Conservation (phyloP, 2,113 vertebrate species). For the Lophura nycthemera region DNA sequence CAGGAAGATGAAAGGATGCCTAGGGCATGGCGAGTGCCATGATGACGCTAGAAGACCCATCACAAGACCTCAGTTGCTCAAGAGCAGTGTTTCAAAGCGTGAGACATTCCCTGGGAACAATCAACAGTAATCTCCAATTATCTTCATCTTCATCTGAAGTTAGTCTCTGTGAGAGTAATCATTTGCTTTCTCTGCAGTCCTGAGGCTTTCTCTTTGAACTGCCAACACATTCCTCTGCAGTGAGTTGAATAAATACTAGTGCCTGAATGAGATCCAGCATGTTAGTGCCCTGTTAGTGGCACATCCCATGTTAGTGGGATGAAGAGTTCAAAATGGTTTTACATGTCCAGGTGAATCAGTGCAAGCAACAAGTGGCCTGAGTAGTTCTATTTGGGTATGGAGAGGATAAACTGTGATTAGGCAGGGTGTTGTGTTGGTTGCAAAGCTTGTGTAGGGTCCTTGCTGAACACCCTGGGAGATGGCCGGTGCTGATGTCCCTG, state of each 20-base stretch:
- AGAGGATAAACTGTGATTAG: neutral
- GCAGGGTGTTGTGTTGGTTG: neutral
- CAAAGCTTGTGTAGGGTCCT: neutral
- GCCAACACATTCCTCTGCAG: neutral
- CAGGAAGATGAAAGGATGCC: neutral
- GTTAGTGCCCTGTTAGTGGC: neutral
- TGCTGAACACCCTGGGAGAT: neutral
- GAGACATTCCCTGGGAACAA: fast-evolving
- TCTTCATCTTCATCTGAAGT: neutral
- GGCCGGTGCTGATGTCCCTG: neutral
- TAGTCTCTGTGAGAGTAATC: neutral
- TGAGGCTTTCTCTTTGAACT: neutral
- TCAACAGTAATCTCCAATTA: neutral
- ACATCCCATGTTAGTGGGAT: neutral
- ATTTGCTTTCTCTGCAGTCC: neutral
- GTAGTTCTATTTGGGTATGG: neutral
- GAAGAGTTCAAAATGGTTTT: neutral
- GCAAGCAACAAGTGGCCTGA: fast-evolving
- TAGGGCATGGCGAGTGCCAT: neutral
- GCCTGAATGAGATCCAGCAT: neutral
- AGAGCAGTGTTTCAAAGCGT: neutral
- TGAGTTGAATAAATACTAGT: neutral
- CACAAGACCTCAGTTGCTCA: neutral
- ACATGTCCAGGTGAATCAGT: neutral
- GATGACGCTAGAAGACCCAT: neutral